A percentile compares a stretch with the other conserved stretches of the same genome.
These are phyloP conservation scores for Metopolophium dirhodum DNA, from an alignment of 1,140 invertebrate species.

Conservation along the genomic window DNA sequence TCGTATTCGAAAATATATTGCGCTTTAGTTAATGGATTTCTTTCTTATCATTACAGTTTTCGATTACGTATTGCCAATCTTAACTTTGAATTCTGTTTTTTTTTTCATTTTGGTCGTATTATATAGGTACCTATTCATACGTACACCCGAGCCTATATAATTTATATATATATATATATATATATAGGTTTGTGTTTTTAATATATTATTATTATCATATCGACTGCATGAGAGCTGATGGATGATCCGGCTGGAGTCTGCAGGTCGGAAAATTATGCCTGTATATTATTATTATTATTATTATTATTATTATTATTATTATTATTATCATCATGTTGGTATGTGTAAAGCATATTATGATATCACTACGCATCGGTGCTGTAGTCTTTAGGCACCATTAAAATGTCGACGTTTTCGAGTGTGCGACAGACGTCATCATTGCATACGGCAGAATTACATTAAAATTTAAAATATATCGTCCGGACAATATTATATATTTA, in stretches of 20 bases:
- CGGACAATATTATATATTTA: background rate
- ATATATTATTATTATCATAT: background rate
- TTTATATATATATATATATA: too few relatives aligned
- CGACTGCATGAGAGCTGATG: too few relatives aligned
- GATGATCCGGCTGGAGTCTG: background rate
- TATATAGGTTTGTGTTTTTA: background rate
- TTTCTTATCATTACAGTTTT: background rate
- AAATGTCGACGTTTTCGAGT: background rate
- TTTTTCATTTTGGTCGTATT: background rate
- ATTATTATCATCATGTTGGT: too few relatives aligned
- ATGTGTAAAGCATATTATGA: too few relatives aligned
- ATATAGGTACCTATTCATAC: background rate
- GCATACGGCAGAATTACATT: background rate
- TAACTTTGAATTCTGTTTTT: background rate
- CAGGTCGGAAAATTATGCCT: background rate
- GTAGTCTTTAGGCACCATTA: too few relatives aligned
- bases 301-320: too few relatives aligned
- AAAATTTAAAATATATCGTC: background rate
- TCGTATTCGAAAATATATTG: constrained; percentile 25
- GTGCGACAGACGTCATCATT: background rate
- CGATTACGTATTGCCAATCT: background rate
- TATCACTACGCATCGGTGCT: too few relatives aligned
- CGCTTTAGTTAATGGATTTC: constrained; percentile 21
- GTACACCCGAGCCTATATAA: background rate
- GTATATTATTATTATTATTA: too few relatives aligned